Evolutionary conservation across 2,888 invertebrate genomes (phyloP), one percentile per base, ranked within the genome.

Genomic region (Ecliptopera silaceata): DNA sequence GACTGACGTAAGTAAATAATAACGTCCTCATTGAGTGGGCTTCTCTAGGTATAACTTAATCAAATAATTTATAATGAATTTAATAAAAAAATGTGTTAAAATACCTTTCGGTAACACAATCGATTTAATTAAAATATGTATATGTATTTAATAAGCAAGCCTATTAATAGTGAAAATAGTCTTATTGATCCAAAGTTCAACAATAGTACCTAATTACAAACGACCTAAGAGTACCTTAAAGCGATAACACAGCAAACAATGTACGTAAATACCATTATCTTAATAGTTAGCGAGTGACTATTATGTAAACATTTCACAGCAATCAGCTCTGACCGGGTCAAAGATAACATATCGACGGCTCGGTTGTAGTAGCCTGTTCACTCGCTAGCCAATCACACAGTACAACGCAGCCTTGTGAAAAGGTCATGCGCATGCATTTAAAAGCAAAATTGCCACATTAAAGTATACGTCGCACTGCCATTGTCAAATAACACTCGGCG

Each of bases 331-430:
- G 54, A 57, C 58, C 54, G 8, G 61, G 56, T 55, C 60, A 60
- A 56, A 31, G 53, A 59, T 56, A 60, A 56, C 52, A 43, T 46
- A 58, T 58, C 56, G 54, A 57, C 48, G 48, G 57, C 43, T 45
- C n/a, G n/a, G n/a, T n/a, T n/a, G n/a, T n/a, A n/a, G 41, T 10
- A 22, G 6, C 39, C 54, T 43, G 36, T 51, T 42, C 10, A 46
- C 15, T 31, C 13, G 15, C n/a, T 41, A 34, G 6, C 42, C 39
- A 29, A 10, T 15, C 32, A 13, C 41, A 55, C 50, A 48, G 29
- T 46, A 78, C 10, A 34, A 70, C 59, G 60, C 68, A 78, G 71
- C 82, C 82, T 84, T 78, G 81, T 52, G 45, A 50, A 61, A 61
- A 71, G 68, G 67, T 71, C 75, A 73, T 44, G 75, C 81, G 61